phyloP scores from a whole-genome alignment of 1,140 invertebrate genomes.

The Calephelis virginiensis region DNA sequence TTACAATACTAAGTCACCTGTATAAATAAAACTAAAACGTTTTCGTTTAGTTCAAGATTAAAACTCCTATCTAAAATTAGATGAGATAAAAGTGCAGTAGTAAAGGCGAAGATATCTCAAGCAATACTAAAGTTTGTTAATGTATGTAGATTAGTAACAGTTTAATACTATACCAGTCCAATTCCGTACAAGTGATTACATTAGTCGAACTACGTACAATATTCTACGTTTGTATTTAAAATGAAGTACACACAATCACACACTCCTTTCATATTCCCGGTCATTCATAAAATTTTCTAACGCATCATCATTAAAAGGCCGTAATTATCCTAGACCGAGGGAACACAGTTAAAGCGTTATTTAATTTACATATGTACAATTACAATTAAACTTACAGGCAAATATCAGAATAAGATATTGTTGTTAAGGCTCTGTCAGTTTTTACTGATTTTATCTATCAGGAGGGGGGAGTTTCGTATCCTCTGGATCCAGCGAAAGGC shows the following conservation, averaged over 20 bases:
- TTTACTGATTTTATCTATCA: slow-evolving; percentile 65
- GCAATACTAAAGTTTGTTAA: slow-evolving; percentile 25
- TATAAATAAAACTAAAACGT: not conserved
- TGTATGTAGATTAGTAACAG: slow-evolving; percentile 11
- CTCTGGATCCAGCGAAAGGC: slow-evolving; percentile 89
- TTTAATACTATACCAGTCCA: slow-evolving; percentile 14
- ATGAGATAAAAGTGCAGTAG: slow-evolving; percentile 24
- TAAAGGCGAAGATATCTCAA: slow-evolving; percentile 34
- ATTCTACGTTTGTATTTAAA: slow-evolving; percentile 8
- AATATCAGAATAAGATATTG: slow-evolving; percentile 21
- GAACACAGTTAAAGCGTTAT: slow-evolving; percentile 76
- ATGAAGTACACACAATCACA: slow-evolving; percentile 8
- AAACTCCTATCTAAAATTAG: slow-evolving; percentile 28
- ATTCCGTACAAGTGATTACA: slow-evolving; percentile 4
- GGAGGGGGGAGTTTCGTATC: slow-evolving; percentile 78
- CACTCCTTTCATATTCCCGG: slow-evolving; percentile 6
- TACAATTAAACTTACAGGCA: slow-evolving; percentile 20
- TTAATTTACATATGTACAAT: slow-evolving; percentile 73
- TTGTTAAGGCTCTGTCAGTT: slow-evolving; percentile 21
- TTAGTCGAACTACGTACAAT: slow-evolving; percentile 1
- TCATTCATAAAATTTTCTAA: slow-evolving; percentile 27
- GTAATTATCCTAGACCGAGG: slow-evolving; percentile 41
- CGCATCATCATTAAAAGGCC: slow-evolving; percentile 38
- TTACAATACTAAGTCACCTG: slow-evolving; percentile 13
- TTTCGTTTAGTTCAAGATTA: slow-evolving; percentile 25